Percentiles rank a stretch among this genome's conserved stretches.
These are phyloP conservation scores for Mesocentrotus franciscanus DNA, from an alignment of 53 echinoderm and acorn worm genomes.

Conservation along the genomic window DNA sequence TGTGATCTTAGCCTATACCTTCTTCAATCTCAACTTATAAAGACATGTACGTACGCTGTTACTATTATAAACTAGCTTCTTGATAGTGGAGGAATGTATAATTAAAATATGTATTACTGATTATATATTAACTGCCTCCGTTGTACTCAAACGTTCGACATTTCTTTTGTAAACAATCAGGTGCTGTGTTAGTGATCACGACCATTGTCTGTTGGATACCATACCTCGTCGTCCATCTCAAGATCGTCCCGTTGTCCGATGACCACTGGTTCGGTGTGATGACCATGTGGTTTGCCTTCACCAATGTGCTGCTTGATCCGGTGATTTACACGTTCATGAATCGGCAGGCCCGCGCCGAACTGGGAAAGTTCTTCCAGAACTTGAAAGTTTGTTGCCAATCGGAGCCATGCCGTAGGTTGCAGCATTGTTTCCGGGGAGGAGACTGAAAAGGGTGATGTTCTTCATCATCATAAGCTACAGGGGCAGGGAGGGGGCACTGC, in stretches of 20 bases:
- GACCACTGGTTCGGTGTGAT: slow-evolving; percentile 58
- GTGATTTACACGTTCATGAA: slow-evolving; percentile 58
- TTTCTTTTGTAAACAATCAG: neutral
- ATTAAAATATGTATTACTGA: no score
- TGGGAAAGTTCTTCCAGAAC: neutral
- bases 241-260: neutral
- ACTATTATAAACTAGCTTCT: no score
- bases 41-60: no score
- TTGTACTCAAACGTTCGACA: neutral
- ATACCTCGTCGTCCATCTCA: slow-evolving; percentile 44
- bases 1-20: no score
- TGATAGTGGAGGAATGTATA: no score
- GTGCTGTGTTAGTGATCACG: slow-evolving; percentile 39
- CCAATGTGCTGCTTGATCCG: slow-evolving; percentile 40
- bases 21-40: no score
- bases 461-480: no score
- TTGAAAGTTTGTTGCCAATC: neutral
- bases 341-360: slow-evolving; percentile 37
- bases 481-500: no score
- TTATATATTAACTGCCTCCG: no score
- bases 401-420: neutral
- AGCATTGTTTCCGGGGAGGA: neutral
- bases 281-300: slow-evolving; percentile 59
- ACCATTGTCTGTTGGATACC: slow-evolving; percentile 43
- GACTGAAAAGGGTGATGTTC: neutral